Conservation (phyloP, 2,888 invertebrate genomes). For the Aleiodes alternator region DNA sequence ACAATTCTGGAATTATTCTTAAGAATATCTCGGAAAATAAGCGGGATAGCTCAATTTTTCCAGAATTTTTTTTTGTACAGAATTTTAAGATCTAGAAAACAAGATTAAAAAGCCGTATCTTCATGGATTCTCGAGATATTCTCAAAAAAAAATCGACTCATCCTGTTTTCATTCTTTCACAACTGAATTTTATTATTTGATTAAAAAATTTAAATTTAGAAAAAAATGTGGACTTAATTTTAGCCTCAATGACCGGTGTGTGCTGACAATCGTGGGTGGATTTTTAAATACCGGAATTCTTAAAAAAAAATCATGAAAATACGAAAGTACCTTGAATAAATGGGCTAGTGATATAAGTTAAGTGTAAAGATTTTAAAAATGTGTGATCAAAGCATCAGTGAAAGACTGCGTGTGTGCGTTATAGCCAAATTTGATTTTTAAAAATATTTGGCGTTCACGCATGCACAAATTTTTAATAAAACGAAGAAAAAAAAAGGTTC, state of each 20-base stretch:
- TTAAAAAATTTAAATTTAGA: neutral
- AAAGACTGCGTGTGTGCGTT: slow-evolving; percentile 51
- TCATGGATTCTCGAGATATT: too few relatives aligned
- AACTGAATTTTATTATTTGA: slow-evolving; percentile 27
- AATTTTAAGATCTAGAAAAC: too few relatives aligned
- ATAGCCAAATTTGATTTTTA: slow-evolving; percentile 20
- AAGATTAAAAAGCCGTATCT: too few relatives aligned
- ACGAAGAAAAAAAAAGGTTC: slow-evolving; percentile 44
- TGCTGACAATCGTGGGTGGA: slow-evolving; percentile 57
- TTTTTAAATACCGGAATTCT: slow-evolving; percentile 30
- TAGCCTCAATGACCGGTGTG: slow-evolving; percentile 45
- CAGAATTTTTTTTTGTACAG: too few relatives aligned
- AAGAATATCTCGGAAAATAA: neutral
- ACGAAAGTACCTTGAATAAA: slow-evolving; percentile 60
- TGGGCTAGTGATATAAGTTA: slow-evolving; percentile 58
- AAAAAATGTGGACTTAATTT: slow-evolving; percentile 42
- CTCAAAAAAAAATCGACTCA: too few relatives aligned
- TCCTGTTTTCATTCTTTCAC: neutral
- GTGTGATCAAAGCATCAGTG: slow-evolving; percentile 38
- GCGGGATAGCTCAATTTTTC: neutral
- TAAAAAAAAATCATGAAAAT: slow-evolving; percentile 28
- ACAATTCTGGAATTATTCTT: neutral
- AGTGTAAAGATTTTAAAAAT: slow-evolving; percentile 43
- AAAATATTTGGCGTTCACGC: slow-evolving; percentile 42
- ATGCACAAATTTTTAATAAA: slow-evolving; percentile 26